Evolutionary conservation across 1,140 invertebrate species (phyloP), one percentile per base, ranked within the genome.

Genomic region (Mya arenaria): DNA sequence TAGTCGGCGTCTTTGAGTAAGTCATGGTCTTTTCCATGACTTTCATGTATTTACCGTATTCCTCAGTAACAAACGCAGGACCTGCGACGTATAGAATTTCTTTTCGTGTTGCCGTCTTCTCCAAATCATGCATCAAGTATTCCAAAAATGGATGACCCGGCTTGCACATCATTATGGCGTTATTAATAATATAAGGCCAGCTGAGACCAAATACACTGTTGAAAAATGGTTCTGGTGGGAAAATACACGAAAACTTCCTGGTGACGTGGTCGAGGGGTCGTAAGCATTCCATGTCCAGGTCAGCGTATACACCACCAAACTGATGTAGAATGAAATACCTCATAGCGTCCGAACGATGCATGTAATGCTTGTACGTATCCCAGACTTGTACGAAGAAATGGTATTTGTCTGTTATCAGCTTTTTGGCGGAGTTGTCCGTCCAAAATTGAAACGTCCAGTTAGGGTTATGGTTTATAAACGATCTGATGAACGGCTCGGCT

Each of bases 361-460:
- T 88, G 15, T 8, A 4, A 5, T 56, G 13, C 23, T 6, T 8
- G 68, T 89, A 82, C 80, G 36, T 65, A 68, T 89, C 84, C 79
- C 77, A 91, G 19, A 87, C 60, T 1, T 37, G 52, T 19, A 91
- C 48, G 30, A 88, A 87, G 55, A 72, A 41, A 8, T 86, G 83
- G 72, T 89, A 87, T 55, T 84, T 73, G 8, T 86, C 80, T 15
- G 58, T 60, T 52, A 91, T 81, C 0, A 91, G 56, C 30, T 82
- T 17, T 48, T 85, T 72, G 17, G 85, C 85, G 77, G 81, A 84
- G 2, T 86, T 84, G 63, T 89, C 85, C 17, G 90, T 91, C 90
- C 90, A 91, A 23, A 91, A 82, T 83, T 86, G 89, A 69, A 88
- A 88, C 34, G 86, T 82, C 90, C 90, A 91, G n/a, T 84, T 81